These are phyloP conservation scores for Listronotus oregonensis DNA, from an alignment of 1,140 invertebrate species.

Conservation along the genomic window DNA sequence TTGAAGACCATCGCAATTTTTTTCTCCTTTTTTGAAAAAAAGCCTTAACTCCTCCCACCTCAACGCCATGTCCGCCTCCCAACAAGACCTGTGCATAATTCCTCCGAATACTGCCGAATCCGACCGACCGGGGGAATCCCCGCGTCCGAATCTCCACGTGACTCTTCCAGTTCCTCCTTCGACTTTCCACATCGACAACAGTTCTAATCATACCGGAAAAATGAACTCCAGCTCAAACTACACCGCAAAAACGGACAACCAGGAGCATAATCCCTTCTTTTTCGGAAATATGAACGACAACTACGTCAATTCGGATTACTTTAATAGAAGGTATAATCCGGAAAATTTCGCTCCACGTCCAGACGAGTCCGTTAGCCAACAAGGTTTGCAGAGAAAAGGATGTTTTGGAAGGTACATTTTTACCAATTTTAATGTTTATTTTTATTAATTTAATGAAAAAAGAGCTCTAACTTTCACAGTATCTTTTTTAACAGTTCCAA, in stretches of 20 bases:
- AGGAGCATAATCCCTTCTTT: constrained; percentile 45
- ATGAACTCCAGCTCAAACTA: background rate
- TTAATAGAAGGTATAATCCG: constrained; percentile 46
- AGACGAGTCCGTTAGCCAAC: background rate
- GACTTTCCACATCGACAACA: background rate
- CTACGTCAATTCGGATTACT: constrained; percentile 45
- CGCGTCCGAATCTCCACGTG: background rate
- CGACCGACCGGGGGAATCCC: background rate
- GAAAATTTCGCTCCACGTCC: constrained; percentile 38
- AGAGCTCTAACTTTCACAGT: no score
- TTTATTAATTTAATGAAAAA: no score
- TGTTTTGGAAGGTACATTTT: constrained; percentile 2
- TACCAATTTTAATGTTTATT: background rate
- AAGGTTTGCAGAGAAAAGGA: background rate
- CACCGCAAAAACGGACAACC: background rate
- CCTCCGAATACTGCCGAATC: constrained; percentile 10
- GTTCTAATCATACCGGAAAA: background rate
- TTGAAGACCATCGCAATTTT: no score
- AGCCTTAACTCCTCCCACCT: constrained; percentile 41
- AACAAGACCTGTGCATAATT: constrained; percentile 39
- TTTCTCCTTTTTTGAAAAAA: no score
- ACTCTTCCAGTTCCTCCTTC: constrained; percentile 1
- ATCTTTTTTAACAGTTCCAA: no score
- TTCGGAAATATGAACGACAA: constrained; percentile 45
- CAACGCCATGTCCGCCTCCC: constrained; percentile 40